These are phyloP conservation scores for Ditula angustiorana DNA, from an alignment of 2,888 invertebrate genomes.

Conservation along the genomic window DNA sequence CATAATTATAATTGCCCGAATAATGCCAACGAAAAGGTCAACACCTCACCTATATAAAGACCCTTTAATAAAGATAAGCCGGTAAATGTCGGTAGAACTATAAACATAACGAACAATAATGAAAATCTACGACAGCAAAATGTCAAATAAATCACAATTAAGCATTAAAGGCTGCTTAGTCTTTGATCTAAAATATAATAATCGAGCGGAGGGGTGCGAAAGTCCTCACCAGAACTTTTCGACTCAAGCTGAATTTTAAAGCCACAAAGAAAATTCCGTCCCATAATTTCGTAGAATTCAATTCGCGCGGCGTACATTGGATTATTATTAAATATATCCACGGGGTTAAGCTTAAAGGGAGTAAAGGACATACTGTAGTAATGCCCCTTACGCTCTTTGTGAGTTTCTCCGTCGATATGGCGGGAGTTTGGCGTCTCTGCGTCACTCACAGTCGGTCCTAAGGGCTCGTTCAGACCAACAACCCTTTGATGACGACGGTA, in stretches of 20 bases:
- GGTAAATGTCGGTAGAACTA: background rate
- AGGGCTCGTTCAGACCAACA: constrained; percentile 16
- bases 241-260: constrained; percentile 16
- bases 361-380: background rate
- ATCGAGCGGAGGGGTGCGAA: constrained; percentile 4
- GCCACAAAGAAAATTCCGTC: constrained; percentile 12
- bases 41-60: constrained; percentile 1
- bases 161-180: constrained; percentile 3
- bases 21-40: background rate
- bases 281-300: constrained; percentile 14
- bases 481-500: constrained; percentile 12
- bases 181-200: constrained; percentile 25
- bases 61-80: constrained; percentile 6
- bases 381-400: background rate
- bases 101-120: background rate
- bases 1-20: background rate
- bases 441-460: constrained; percentile 19
- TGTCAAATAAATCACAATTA: constrained; percentile 16
- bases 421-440: background rate
- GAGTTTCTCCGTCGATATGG: background rate
- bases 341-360: background rate
- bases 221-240: constrained; percentile 3
- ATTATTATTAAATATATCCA: constrained; percentile 15
- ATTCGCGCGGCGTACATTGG: constrained; percentile 8
- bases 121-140: constrained; percentile 1